Percentiles rank a stretch among this genome's conserved stretches.
These are phyloP conservation scores for Petaurus breviceps DNA, from an alignment of 2,113 vertebrate species.

Conservation along the genomic window DNA sequence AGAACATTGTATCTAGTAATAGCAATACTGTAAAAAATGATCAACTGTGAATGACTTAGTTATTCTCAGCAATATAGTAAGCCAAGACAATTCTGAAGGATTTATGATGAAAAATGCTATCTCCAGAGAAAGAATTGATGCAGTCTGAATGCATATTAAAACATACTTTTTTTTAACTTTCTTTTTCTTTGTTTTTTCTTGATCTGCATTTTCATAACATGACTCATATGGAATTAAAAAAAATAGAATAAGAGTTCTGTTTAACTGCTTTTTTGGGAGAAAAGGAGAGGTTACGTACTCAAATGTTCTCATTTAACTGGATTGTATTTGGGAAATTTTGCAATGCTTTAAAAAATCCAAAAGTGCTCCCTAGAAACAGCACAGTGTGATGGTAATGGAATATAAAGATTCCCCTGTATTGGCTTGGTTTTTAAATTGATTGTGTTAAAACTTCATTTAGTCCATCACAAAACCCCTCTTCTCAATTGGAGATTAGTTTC, in stretches of 20 bases:
- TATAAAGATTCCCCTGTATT: too few species aligned
- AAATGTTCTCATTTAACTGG: neutral
- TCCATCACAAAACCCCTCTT: too few species aligned
- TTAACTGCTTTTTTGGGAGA: neutral
- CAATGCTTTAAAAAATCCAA: neutral
- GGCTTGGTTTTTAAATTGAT: too few species aligned
- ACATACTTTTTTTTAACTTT: neutral
- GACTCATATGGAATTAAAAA: neutral
- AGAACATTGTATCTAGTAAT: too few species aligned
- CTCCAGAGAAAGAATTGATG: neutral
- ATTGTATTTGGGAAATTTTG: neutral
- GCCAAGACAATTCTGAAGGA: too few species aligned
- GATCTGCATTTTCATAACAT: neutral
- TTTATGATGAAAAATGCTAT: neutral
- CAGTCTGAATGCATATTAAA: neutral
- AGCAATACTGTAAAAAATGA: too few species aligned
- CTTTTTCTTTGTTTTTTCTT: neutral
- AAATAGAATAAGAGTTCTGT: neutral
- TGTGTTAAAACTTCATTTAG: too few species aligned
- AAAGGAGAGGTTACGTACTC: neutral
- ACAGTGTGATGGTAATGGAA: too few species aligned
- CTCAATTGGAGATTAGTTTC: too few species aligned
- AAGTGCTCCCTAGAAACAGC: neutral
- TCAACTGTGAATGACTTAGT: too few species aligned
- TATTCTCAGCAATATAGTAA: too few species aligned